Evolutionary conservation across 1,140 invertebrate species (phyloP), one percentile per base, ranked within the genome.

Genomic region (Acromyrmex echinatior): DNA sequence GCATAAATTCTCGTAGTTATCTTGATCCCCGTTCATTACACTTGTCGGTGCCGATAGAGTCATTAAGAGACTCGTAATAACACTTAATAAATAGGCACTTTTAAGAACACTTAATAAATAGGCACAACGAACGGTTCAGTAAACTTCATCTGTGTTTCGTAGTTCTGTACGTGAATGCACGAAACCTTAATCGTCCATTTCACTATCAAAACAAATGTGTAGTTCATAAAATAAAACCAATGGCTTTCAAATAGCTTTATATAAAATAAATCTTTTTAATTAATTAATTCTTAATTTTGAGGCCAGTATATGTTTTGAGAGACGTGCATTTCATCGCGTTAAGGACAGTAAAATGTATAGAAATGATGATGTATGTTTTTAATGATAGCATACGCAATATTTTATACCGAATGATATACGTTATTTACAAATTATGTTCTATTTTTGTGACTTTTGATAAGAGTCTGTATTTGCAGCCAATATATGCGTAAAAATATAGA

Each of bases 41-140:
- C 53, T 39, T 35, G 35, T 25, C 66, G 45, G 65, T 82, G 63
- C 35, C 85, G 85, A 92, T 92, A 91, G 60, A 92, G 91, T 88
- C 90, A 73, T 92, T 92, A 92, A 74, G 71, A 82, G 79, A 71
- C 49, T 70, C 80, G 87, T 89, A 89, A 92, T 92, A 92, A 92
- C 49, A 74, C 80, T 88, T 89, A 89, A 92, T 92, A 92, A 92
- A 88, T 87, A 91, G 58, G 68, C 60, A 31, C 39, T 35, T 1
- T 35, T 35, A 35, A 35, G 31, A 35, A 35, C 49, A 74, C 80
- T 88, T 89, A 89, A 92, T 92, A 92, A 92, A 88, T 87, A 91
- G 58, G 68, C 60, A 31, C 39, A 45, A 45, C 39, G 76, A 88
- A 86, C 65, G 0, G 18, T 18, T n/a, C 6, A 39, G 86, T 90